phyloP scores from a whole-genome alignment of 2,888 invertebrate genomes.

The Caenorhabditis sp. region DNA sequence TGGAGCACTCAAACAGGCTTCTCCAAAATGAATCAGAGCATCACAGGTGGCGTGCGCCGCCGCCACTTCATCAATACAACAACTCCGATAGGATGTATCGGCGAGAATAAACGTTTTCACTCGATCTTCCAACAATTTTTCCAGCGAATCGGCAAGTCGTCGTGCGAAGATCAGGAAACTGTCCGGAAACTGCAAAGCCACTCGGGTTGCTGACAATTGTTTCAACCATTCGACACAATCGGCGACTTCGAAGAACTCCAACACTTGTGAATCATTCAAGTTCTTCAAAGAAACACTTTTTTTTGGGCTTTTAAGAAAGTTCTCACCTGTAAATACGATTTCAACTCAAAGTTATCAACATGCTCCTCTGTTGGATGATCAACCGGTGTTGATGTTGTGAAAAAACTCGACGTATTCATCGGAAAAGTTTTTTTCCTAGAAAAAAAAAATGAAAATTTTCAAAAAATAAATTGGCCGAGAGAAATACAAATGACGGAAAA shows the following conservation, averaged over 20 bases:
- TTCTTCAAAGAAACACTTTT: slow-evolving; percentile 7
- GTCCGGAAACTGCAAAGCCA: slow-evolving; percentile 68
- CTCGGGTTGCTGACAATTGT: slow-evolving; percentile 38
- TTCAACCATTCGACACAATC: slow-evolving; percentile 56
- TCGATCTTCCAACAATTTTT: slow-evolving; percentile 5
- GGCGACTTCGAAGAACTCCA: slow-evolving; percentile 58
- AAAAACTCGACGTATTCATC: slow-evolving; percentile 6
- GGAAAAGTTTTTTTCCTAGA: not conserved
- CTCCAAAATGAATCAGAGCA: slow-evolving; percentile 89
- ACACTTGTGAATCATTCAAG: slow-evolving; percentile 16
- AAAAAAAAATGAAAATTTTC: not conserved
- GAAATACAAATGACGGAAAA: not conserved
- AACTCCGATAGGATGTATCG: slow-evolving; percentile 76
- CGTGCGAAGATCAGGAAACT: slow-evolving; percentile 49
- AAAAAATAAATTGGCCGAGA: not conserved
- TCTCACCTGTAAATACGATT: not conserved
- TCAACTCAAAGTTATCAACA: slow-evolving; percentile 11
- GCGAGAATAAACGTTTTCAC: slow-evolving; percentile 63
- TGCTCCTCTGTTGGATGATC: slow-evolving; percentile 9
- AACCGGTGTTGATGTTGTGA: slow-evolving; percentile 31
- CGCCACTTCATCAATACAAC: slow-evolving; percentile 88
- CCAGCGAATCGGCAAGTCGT: slow-evolving; percentile 30
- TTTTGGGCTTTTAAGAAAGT: not conserved
- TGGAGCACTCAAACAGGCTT: slow-evolving; percentile 81
- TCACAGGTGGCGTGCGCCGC: slow-evolving; percentile 87